A percentile compares a stretch with the other conserved stretches of the same genome.
Evolutionary conservation across 2,113 vertebrate species (phyloP).

Genomic region (Nesoenas mayeri): DNA sequence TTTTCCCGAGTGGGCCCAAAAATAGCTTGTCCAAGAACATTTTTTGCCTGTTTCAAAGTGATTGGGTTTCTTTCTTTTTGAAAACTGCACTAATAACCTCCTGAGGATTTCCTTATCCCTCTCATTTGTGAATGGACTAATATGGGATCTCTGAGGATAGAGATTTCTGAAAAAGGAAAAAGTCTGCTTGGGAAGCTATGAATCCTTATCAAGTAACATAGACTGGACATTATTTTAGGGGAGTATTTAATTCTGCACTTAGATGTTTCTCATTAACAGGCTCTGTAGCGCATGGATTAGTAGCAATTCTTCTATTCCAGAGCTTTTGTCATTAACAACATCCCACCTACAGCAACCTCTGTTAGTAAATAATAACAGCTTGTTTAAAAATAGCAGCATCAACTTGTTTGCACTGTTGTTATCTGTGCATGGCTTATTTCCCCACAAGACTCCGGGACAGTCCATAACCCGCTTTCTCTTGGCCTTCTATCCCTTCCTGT

Average conservation of each 20-base stretch:
- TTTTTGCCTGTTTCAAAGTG: neutral
- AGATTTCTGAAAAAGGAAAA: neutral
- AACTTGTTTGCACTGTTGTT: conserved; percentile 56
- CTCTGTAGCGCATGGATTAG: conserved; percentile 18
- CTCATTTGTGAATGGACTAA: neutral
- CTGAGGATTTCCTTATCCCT: neutral
- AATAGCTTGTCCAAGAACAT: neutral
- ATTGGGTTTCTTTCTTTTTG: neutral
- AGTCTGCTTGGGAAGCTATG: neutral
- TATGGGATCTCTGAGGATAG: neutral
- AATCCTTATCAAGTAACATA: neutral
- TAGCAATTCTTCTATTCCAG: conserved; percentile 9
- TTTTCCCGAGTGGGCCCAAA: neutral
- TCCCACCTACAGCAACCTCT: conserved; percentile 73
- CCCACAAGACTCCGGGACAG: conserved; percentile 26
- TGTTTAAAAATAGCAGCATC: conserved; percentile 74
- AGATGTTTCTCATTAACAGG: conserved; percentile 59
- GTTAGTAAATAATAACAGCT: conserved; percentile 83
- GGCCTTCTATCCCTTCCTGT: neutral
- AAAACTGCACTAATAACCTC: neutral
- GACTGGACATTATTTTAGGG: neutral
- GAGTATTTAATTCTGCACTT: conserved; percentile 30
- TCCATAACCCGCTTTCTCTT: conserved; percentile 5
- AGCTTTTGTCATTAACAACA: conserved; percentile 70
- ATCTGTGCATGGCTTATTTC: conserved; percentile 39